Evolutionary conservation across 2,888 invertebrate genomes (phyloP), one percentile per base, ranked within the genome.

Genomic region (Anarsia innoxiella): DNA sequence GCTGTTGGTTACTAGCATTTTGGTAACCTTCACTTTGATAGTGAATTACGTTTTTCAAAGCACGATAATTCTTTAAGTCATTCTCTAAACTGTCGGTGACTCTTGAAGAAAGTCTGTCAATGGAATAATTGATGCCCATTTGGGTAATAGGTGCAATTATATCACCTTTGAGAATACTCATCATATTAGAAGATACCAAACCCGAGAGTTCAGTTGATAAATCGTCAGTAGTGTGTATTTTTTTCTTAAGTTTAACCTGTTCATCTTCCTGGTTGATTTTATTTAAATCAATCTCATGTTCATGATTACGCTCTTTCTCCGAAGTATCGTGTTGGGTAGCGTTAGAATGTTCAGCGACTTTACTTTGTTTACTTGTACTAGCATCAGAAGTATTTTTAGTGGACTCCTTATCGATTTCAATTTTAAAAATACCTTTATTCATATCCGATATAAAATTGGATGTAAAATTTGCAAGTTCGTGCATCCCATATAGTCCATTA

Each of bases 71-170:
- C 15, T 15, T 10, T 3, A 15, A n/a, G 1, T 13, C n/a, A 10
- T 14, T 5, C 1, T 30, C 15, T 15, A 30, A n/a, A 9, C 2
- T 3, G 8, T 8, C 6, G 14, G 8, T 14, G n/a, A 30, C 12
- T 15, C 15, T 30, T 6, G 30, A 14, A 15, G 30, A 6, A 3
- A 30, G 8, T 15, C 9, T 30, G 4, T 30, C 30, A 9, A 15
- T 15, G n/a, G 30, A 12, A 11, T 44, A 44, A 13, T 32, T 41
- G 9, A 31, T 39, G 9, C 39, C 44, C 23, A 35, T 32, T 39
- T 44, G 44, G 2, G 35, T 15, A 14, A 41, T 14, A 1, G 44
- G 44, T 6, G 12, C 32, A 16, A 44, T 23, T 13, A 44, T 37
- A 6, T 23, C 31, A 16, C 37, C 44, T 39, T 41, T 44, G 15